These are phyloP conservation scores for Noctua pronuba DNA, from an alignment of 2,888 invertebrate species.

Conservation along the genomic window DNA sequence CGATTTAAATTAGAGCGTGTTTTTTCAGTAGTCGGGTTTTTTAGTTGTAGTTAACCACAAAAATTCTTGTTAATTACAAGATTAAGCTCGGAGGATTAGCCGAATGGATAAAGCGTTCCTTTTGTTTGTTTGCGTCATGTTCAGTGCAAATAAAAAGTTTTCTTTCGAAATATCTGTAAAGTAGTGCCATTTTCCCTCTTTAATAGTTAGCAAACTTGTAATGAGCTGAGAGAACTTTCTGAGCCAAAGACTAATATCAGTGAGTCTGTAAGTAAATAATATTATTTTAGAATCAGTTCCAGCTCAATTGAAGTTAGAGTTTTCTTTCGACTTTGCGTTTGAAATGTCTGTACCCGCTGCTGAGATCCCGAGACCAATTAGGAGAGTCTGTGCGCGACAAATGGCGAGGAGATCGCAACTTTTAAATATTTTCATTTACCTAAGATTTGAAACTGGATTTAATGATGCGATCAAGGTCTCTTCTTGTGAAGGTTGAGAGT, in stretches of 20 bases:
- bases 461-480: neutral
- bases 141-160: neutral
- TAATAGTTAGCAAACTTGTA: conserved; percentile 27
- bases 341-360: neutral
- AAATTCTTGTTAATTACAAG: too few relatives aligned
- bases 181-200: neutral
- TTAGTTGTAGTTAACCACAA: too few relatives aligned
- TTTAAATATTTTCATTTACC: neutral
- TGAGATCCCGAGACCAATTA: conserved; percentile 19
- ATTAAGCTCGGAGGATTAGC: neutral
- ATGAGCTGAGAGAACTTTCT: conserved; percentile 20
- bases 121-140: neutral
- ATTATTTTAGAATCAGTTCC: conserved; percentile 2
- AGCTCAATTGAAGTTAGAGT: conserved; percentile 18
- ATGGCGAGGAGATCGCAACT: neutral
- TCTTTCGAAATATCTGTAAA: neutral
- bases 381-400: conserved; percentile 9
- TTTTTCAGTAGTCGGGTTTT: too few relatives aligned
- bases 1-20: too few relatives aligned
- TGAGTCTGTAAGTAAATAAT: neutral
- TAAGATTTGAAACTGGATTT: neutral
- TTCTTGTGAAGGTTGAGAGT: too few relatives aligned
- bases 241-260: neutral
- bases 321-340: neutral
- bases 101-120: neutral